Conservation (phyloP, 2,113 vertebrate genomes). For the Aldabrachelys gigantea region DNA sequence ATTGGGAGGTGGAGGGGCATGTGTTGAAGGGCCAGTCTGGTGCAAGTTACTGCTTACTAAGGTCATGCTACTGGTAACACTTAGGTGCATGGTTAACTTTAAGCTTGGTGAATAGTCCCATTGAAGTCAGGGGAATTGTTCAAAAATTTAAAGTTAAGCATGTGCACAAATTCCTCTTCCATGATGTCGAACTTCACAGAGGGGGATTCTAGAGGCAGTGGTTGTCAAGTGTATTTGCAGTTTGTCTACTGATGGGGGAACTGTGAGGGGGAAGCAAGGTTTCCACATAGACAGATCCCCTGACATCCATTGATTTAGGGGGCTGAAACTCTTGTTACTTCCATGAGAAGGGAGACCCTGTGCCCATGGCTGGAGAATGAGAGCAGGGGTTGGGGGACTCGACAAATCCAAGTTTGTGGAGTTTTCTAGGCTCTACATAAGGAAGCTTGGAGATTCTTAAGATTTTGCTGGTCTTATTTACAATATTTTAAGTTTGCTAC, state of each 20-base stretch:
- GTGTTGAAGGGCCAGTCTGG: rapidly evolving
- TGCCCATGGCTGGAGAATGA: rapidly evolving
- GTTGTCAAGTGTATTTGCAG: rapidly evolving
- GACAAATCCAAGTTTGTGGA: rapidly evolving
- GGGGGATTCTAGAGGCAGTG: rapidly evolving
- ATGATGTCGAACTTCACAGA: rapidly evolving
- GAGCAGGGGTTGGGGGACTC: rapidly evolving
- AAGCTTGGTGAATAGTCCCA: rapidly evolving
- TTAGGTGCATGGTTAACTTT: rapidly evolving
- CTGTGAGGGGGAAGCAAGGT: rapidly evolving
- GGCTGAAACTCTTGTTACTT: rapidly evolving
- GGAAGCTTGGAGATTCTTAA: too few relatives aligned
- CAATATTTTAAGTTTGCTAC: not conserved
- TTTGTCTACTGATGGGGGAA: rapidly evolving
- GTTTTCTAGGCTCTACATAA: not conserved
- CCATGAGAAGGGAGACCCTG: not conserved
- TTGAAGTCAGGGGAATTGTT: rapidly evolving
- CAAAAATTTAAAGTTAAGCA: rapidly evolving
- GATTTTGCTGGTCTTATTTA: not conserved
- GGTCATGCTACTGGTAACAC: rapidly evolving
- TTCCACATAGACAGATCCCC: rapidly evolving
- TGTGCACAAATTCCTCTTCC: not conserved
- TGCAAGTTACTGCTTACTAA: not conserved
- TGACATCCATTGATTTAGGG: rapidly evolving
- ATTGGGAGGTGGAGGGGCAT: rapidly evolving